Conservation (phyloP, 2,797 vertebrate species). For the Scleropages formosus region DNA sequence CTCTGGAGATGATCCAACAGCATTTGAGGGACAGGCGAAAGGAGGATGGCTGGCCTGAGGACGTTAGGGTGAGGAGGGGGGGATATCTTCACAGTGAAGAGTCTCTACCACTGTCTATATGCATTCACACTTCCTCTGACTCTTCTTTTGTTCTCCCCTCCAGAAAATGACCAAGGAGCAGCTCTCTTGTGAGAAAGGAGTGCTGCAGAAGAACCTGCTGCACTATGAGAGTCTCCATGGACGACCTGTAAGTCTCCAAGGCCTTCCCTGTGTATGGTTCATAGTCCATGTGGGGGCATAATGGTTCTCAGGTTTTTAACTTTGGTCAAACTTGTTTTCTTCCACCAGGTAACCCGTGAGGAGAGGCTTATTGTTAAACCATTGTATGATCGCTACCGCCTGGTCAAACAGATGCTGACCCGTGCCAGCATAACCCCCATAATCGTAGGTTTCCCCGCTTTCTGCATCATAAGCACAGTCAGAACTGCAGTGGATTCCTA, state of each 20-base stretch:
- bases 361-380: constrained; percentile 92
- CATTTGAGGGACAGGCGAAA: constrained; percentile 83
- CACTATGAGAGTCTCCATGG: constrained; percentile 94
- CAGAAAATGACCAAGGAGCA: constrained; percentile 98
- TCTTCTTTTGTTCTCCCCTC: background rate
- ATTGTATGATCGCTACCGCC: constrained; percentile 91
- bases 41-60: constrained; percentile 89
- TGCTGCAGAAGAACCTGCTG: constrained; percentile 93
- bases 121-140: background rate
- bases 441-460: constrained; percentile 71
- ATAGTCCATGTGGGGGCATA: background rate
- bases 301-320: background rate
- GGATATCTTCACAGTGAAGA: background rate
- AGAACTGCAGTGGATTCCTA: background rate
- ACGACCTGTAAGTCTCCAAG: constrained; percentile 74
- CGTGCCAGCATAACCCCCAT: constrained; percentile 91
- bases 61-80: constrained; percentile 78
- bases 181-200: constrained; percentile 88
- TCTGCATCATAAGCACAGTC: no score
- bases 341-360: constrained; percentile 83
- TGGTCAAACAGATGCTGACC: constrained; percentile 98
- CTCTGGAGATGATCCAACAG: constrained; percentile 85
- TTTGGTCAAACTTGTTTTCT: background rate
- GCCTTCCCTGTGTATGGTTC: background rate
- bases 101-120: no score